Percentiles rank a stretch among this genome's conserved stretches.
Conservation (phyloP, 2,113 vertebrate genomes). For the crab-eating macaque (Macaca fascicularis) region T2T-MFA8v1.1 NC_088380.1:142962501-142963000, state of each 20-base stretch:
- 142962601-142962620: background rate
- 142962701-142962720: background rate
- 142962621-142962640: background rate
- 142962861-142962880: background rate
- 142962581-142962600: background rate
- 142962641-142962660: background rate
- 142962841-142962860: background rate
- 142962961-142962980: background rate
- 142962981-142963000: background rate
- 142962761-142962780: background rate
- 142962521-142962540: background rate
- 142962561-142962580: background rate
- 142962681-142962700: background rate
- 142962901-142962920: background rate
- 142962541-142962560: background rate
- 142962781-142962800: background rate
- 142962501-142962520: background rate
- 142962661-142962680: background rate
- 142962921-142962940: background rate
- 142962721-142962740: background rate
- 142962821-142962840: background rate
- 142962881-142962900: background rate
- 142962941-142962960: background rate
- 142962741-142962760: background rate
- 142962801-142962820: background rate